Percentiles rank a stretch among this genome's conserved stretches.
Conservation (phyloP, 2,888 invertebrate species). For the Petrolisthes cinctipes region DNA sequence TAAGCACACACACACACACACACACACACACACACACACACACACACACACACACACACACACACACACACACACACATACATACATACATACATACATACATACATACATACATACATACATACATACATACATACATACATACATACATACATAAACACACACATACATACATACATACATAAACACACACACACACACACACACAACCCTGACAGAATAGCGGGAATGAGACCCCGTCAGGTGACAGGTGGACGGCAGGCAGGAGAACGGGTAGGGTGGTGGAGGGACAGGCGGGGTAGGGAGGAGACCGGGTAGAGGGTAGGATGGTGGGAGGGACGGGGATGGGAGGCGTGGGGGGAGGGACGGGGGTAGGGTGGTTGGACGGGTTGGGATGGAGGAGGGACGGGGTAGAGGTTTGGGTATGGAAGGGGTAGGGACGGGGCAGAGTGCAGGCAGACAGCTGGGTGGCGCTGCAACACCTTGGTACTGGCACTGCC, state of each 20-base stretch:
- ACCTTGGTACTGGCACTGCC: not conserved
- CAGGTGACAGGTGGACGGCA: not conserved
- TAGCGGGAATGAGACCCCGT: not conserved
- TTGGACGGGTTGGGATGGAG: not conserved
- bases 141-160: not conserved
- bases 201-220: not conserved
- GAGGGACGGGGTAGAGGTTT: not conserved
- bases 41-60: not conserved
- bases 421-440: not conserved
- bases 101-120: not conserved
- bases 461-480: not conserved
- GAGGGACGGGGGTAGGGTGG: not conserved
- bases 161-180: not conserved
- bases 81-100: not conserved
- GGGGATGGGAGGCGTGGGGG: not conserved
- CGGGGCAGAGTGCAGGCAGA: not conserved
- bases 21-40: not conserved
- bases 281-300: not conserved
- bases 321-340: not conserved
- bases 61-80: not conserved
- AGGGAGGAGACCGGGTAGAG: not conserved
- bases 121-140: no score
- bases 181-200: not conserved
- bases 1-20: conserved; percentile 6
- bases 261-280: not conserved